phyloP scores from a whole-genome alignment of 2,113 vertebrate species.

The Nothocercus nigrocapillus region DNA sequence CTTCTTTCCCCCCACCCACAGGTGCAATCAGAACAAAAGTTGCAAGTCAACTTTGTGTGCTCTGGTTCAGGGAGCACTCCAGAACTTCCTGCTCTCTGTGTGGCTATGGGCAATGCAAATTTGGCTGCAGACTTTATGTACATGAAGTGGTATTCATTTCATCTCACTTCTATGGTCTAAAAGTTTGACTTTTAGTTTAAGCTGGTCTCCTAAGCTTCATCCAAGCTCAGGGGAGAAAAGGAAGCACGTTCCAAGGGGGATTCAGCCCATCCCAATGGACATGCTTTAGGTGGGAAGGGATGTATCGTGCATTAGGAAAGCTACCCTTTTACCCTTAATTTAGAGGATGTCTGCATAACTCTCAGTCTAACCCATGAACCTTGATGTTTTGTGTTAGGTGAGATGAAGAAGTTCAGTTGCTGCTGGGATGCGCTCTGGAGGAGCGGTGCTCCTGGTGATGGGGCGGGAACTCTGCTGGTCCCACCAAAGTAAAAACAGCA shows the following conservation, averaged over 20 bases:
- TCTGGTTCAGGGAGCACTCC: neutral
- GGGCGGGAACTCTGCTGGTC: neutral
- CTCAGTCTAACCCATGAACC: neutral
- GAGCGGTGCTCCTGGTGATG: accelerated
- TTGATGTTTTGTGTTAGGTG: neutral
- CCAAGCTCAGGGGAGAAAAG: neutral
- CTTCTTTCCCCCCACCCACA: neutral
- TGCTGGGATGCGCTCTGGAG: neutral
- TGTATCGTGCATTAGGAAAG: neutral
- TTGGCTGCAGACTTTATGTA: neutral
- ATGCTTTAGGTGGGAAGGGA: neutral
- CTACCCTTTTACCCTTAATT: neutral
- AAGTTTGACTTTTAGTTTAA: neutral
- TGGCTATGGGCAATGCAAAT: neutral
- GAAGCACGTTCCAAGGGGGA: neutral
- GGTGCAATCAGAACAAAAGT: neutral
- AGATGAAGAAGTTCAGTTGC: neutral
- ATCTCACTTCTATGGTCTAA: neutral
- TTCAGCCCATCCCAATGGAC: neutral
- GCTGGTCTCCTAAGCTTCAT: neutral
- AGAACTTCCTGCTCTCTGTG: accelerated
- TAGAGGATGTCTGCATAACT: neutral
- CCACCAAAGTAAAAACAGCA: neutral
- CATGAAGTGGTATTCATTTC: neutral
- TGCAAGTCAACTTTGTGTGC: neutral